phyloP scores from a whole-genome alignment of 1,140 invertebrate genomes.

The Drosophila pachea region DNA sequence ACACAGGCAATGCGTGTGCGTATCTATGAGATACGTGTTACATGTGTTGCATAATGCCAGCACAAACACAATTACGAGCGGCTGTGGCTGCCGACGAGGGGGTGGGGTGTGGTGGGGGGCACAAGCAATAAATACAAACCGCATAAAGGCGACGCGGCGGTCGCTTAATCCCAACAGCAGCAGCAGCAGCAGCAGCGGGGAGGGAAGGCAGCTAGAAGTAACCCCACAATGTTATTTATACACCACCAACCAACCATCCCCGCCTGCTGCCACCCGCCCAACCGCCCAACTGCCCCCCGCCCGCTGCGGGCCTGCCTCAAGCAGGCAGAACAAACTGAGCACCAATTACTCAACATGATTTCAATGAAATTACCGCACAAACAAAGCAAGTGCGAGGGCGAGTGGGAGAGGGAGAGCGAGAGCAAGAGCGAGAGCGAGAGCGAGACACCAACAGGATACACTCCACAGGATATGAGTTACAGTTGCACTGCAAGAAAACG shows the following conservation, averaged over 20 bases:
- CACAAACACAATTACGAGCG: conserved; percentile 56
- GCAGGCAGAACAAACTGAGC: conserved; percentile 22
- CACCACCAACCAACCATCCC: conserved; percentile 44
- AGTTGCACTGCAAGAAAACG: conserved; percentile 2
- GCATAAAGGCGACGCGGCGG: conserved; percentile 67
- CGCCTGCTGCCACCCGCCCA: too few species aligned
- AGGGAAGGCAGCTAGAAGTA: conserved; percentile 26
- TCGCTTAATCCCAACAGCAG: conserved; percentile 55
- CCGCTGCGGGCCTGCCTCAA: background rate
- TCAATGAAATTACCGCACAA: conserved; percentile 74
- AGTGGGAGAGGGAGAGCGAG: conserved; percentile 8
- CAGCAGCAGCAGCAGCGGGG: background rate
- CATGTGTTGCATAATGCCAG: conserved; percentile 69
- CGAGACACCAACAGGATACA: background rate
- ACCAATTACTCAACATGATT: conserved; percentile 79
- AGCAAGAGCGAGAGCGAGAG: conserved; percentile 1
- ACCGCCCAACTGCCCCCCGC: too few species aligned
- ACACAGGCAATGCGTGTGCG: conserved; percentile 23
- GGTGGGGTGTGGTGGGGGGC: background rate
- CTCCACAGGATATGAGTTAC: conserved; percentile 23
- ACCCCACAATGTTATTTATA: conserved; percentile 68
- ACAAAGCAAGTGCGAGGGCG: conserved; percentile 46
- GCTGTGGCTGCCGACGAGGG: too few species aligned
- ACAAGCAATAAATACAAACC: conserved; percentile 78
- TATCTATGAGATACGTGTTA: conserved; percentile 75